phyloP scores from a whole-genome alignment of 2,797 vertebrate species.

The Hippopotamyrus pictus region DNA sequence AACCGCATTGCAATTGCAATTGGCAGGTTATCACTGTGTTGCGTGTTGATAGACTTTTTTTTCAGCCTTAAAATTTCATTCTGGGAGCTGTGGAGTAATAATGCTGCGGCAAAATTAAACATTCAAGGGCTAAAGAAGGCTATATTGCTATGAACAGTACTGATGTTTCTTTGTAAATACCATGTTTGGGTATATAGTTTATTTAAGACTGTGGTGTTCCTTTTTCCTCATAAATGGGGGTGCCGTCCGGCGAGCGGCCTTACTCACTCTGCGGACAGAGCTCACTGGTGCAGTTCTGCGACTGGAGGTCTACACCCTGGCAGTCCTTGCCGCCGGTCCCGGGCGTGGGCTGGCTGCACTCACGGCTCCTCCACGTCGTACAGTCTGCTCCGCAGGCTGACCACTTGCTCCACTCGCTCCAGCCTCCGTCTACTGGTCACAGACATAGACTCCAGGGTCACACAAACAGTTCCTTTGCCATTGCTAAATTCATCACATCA shows the following conservation, averaged over 20 bases:
- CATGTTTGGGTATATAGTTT: not conserved
- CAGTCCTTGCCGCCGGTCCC: slow-evolving; percentile 89
- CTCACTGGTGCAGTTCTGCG: slow-evolving; percentile 89
- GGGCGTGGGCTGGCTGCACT: slow-evolving; percentile 86
- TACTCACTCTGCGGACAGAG: slow-evolving; percentile 91
- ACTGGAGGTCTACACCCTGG: slow-evolving; percentile 81
- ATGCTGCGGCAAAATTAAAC: not conserved
- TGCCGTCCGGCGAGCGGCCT: not conserved
- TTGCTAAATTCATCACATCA: not conserved
- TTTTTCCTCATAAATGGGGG: not conserved
- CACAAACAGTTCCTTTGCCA: not conserved
- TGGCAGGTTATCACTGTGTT: not conserved
- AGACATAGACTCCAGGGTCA: slow-evolving; percentile 26
- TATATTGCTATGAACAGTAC: not conserved
- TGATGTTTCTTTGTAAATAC: not conserved
- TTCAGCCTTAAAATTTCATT: not conserved
- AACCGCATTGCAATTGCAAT: too few species aligned
- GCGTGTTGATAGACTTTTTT: not conserved
- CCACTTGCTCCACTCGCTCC: slow-evolving; percentile 97
- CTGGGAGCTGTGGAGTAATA: slow-evolving; percentile 27
- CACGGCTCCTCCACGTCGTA: slow-evolving; percentile 87
- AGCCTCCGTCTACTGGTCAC: slow-evolving; percentile 83
- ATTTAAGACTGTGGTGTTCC: not conserved
- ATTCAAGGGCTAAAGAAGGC: not conserved
- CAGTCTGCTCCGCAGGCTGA: slow-evolving; percentile 85